These are phyloP conservation scores for Thermophis baileyi DNA, from an alignment of 2,113 vertebrate genomes.

Conservation along the genomic window DNA sequence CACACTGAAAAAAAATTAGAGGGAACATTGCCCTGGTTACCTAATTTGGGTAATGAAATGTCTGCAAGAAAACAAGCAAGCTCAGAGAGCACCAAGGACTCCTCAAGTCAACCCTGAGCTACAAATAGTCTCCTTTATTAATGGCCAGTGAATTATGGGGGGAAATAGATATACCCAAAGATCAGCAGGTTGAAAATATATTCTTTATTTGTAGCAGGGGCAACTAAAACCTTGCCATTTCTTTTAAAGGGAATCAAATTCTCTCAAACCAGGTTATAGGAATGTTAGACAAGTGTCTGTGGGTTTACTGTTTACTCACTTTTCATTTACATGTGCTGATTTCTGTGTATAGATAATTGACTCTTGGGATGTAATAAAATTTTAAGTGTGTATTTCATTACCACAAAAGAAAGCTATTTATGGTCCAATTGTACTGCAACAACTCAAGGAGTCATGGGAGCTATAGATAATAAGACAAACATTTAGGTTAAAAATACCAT, in stretches of 20 bases:
- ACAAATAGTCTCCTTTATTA: neutral
- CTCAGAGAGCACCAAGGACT: neutral
- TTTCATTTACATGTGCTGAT: conserved; percentile 28
- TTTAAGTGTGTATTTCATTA: conserved; percentile 50
- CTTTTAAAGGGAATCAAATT: neutral
- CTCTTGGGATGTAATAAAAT: conserved; percentile 39
- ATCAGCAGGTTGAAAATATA: neutral
- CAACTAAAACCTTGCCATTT: neutral
- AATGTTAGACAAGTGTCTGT: neutral
- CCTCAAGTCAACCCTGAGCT: neutral
- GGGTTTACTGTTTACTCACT: neutral
- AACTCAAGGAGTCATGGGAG: conserved; percentile 37
- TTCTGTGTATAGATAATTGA: conserved; percentile 10
- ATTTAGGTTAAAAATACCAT: conserved; percentile 36
- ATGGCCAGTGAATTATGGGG: neutral
- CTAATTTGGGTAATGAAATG: neutral
- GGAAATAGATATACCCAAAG: neutral
- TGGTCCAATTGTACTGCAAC: conserved; percentile 27
- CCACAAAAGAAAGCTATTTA: conserved; percentile 41
- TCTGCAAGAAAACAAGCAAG: neutral
- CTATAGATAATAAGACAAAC: conserved; percentile 22
- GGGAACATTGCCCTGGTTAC: no score
- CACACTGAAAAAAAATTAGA: no score
- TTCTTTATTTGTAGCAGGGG: neutral
- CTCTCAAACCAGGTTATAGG: conserved; percentile 16